Evolutionary conservation across 1,140 invertebrate species (phyloP), one percentile per base, ranked within the genome.

Genomic region (Cataglyphis hispanica): DNA sequence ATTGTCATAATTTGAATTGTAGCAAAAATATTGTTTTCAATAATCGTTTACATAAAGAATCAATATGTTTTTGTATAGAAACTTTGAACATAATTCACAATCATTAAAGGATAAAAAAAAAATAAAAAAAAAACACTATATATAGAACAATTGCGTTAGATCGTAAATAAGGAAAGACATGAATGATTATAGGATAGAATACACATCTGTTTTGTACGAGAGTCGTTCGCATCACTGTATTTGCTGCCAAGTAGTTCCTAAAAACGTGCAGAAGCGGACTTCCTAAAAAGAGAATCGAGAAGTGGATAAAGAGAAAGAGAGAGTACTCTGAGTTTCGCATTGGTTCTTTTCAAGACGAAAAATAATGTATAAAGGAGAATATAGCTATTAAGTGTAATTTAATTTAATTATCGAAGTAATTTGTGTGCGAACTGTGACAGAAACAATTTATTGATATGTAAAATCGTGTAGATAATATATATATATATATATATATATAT

Each of bases 231-330:
- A 78, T 90, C 86, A 86, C 69, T 63, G 75, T 86, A 72, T 88
- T 87, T 88, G 92, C 91, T 91, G 87, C 92, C 92, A 92, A 91
- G 86, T 93, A 91, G 90, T 94, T 92, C 88, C 89, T 92, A 92
- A 72, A 83, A 84, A 60, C 83, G 87, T 86, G 88, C 86, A 87
- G 89, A 63, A 90, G 77, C 76, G 43, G 86, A 90, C 74, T 78
- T 85, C 16, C 75, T 86, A 27, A 66, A 75, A 56, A 11, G 8
- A 43, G 40, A 84, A 69, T 89, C 58, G 58, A 87, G 89, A 86
- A 89, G 88, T 86, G 78, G 84, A 77, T 90, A 91, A 87, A 88
- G 91, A 61, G 40, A 43, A 10, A 43, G 10, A 43, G 10, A 13
- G 40, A 43, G 31, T 31, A 31, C 31, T 31, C 31, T 25, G 76